Evolutionary conservation across 2,797 vertebrate species (phyloP).

Genomic region (Gallirallus australis): DNA sequence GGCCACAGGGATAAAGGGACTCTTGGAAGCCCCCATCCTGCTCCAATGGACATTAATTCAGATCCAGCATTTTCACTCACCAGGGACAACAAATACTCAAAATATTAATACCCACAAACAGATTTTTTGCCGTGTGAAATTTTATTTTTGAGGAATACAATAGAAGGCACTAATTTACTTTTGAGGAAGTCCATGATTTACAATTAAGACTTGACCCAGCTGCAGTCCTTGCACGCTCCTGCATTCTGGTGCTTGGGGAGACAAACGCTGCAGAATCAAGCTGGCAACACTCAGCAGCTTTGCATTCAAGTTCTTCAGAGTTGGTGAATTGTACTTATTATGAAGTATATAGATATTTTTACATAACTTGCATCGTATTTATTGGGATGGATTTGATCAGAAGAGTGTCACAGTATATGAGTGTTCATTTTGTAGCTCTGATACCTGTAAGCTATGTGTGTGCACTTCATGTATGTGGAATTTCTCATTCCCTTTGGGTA

Average conservation of each 20-base stretch:
- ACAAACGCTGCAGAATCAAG: background rate
- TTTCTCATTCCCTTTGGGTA: background rate
- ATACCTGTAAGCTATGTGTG: background rate
- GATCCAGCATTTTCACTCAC: background rate
- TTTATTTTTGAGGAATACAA: background rate
- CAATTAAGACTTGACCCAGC: background rate
- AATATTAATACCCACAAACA: no score
- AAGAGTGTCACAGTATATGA: background rate
- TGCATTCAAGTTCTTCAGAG: background rate
- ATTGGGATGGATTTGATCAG: background rate
- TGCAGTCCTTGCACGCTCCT: rapidly evolving
- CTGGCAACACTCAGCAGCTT: background rate
- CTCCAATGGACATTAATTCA: background rate
- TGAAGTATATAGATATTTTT: background rate
- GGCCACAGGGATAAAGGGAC: background rate
- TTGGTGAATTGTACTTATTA: background rate
- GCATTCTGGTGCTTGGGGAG: background rate
- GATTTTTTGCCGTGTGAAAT: background rate
- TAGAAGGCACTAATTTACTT: background rate
- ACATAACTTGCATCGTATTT: background rate
- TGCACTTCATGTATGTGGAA: background rate
- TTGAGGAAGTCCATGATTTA: background rate
- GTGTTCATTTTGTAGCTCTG: background rate
- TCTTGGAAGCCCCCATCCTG: background rate
- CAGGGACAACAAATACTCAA: background rate